These are phyloP conservation scores for Phocoena sinus DNA, from an alignment of 2,113 vertebrate species.

Conservation along the genomic window DNA sequence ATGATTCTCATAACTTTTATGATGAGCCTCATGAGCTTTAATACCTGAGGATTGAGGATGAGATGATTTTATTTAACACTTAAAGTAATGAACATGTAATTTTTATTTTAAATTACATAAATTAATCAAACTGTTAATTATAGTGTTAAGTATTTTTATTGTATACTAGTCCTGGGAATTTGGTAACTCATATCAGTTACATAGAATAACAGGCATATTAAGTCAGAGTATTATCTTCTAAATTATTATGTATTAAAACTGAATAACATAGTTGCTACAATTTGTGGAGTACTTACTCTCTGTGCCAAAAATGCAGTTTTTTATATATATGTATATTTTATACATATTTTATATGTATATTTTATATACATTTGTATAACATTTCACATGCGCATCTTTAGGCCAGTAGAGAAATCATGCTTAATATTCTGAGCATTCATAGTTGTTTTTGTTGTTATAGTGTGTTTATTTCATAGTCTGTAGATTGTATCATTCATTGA, in stretches of 20 bases:
- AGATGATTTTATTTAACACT: constrained; percentile 47
- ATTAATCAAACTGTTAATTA: constrained; percentile 47
- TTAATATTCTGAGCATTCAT: background rate
- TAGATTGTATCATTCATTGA: background rate
- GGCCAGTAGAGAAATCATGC: background rate
- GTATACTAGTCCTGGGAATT: constrained; percentile 9
- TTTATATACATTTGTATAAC: background rate
- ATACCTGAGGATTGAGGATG: constrained; percentile 5
- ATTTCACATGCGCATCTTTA: background rate
- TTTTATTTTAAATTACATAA: constrained; percentile 47
- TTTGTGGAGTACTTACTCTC: background rate
- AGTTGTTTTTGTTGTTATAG: background rate
- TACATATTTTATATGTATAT: background rate
- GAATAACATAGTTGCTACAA: background rate
- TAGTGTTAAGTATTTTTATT: constrained; percentile 9
- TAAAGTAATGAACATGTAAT: background rate
- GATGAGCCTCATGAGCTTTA: background rate
- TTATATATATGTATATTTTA: too few relatives aligned
- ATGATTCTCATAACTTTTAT: background rate
- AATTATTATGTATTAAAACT: background rate
- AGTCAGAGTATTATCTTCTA: background rate
- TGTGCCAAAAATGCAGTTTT: background rate
- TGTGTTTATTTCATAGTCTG: background rate
- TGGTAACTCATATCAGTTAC: background rate
- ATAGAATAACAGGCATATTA: background rate